Conservation (phyloP, 2,888 invertebrate genomes). For the Flabesymbios commensalis region DNA sequence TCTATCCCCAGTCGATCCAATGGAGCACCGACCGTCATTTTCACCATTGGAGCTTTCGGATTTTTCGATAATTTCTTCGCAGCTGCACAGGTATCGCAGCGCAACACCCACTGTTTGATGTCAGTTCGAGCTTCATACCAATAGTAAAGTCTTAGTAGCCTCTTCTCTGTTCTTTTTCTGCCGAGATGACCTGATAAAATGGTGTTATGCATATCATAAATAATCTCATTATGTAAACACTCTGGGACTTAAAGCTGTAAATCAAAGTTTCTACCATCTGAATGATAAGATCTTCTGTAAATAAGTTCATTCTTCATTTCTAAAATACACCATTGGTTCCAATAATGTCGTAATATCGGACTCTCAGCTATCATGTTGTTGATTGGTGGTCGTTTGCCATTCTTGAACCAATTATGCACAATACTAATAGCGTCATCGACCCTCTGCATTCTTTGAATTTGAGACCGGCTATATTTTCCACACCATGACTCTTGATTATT, state of each 20-base stretch:
- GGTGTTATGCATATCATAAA: slow-evolving; percentile 16
- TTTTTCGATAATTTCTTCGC: slow-evolving; percentile 13
- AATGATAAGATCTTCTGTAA: slow-evolving; percentile 6
- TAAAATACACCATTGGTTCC: slow-evolving; percentile 2
- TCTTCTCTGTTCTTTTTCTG: slow-evolving; percentile 19
- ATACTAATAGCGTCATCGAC: neutral
- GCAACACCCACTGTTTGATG: slow-evolving; percentile 16
- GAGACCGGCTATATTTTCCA: neutral
- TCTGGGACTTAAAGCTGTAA: slow-evolving; percentile 15
- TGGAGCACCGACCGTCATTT: slow-evolving; percentile 22
- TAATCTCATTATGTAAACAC: slow-evolving; percentile 7
- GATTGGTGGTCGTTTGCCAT: slow-evolving; percentile 1
- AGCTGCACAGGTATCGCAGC: slow-evolving; percentile 24
- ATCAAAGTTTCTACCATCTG: slow-evolving; percentile 2
- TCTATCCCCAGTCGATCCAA: slow-evolving; percentile 27
- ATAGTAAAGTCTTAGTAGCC: slow-evolving; percentile 13
- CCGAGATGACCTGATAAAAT: slow-evolving; percentile 26
- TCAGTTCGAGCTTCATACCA: slow-evolving; percentile 24
- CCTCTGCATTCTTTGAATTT: neutral
- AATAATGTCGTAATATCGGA: slow-evolving; percentile 9
- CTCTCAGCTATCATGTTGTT: neutral
- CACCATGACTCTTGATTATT: neutral
- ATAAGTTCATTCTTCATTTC: slow-evolving; percentile 19
- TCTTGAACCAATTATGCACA: neutral
- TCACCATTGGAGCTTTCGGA: slow-evolving; percentile 19